Conservation (phyloP, 2,888 invertebrate genomes). For the Lamellibrachia columna region DNA sequence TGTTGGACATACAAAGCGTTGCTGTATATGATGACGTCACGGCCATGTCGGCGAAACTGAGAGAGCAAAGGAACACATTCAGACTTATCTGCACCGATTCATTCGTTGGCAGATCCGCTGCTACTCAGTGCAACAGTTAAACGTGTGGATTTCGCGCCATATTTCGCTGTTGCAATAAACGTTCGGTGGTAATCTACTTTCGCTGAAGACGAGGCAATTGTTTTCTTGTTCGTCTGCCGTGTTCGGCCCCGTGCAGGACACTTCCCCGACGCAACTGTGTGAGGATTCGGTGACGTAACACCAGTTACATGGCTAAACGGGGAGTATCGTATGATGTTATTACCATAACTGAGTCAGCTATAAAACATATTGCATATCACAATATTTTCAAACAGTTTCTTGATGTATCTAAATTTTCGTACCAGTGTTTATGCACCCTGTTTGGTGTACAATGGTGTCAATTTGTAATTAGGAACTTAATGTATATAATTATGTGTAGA, state of each 20-base stretch:
- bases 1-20: conserved; percentile 6
- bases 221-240: background rate
- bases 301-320: background rate
- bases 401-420: background rate
- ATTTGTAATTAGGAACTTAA: too few relatives aligned
- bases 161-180: background rate
- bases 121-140: background rate
- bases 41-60: background rate
- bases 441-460: too few relatives aligned
- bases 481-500: too few relatives aligned
- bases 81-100: background rate
- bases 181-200: too few relatives aligned
- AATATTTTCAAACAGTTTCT: background rate
- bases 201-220: background rate
- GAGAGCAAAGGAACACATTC: background rate
- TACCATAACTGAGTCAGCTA: background rate
- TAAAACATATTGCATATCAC: background rate
- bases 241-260: background rate
- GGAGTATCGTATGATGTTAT: background rate
- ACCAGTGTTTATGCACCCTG: background rate
- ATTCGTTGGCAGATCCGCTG: background rate
- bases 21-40: conserved; percentile 9
- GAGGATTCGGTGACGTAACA: background rate
- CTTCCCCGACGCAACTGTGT: background rate
- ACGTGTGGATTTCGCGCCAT: background rate